Base-by-base conservation (phyloP, 2,888 invertebrate species). In the Drosophila histrio region DNA sequence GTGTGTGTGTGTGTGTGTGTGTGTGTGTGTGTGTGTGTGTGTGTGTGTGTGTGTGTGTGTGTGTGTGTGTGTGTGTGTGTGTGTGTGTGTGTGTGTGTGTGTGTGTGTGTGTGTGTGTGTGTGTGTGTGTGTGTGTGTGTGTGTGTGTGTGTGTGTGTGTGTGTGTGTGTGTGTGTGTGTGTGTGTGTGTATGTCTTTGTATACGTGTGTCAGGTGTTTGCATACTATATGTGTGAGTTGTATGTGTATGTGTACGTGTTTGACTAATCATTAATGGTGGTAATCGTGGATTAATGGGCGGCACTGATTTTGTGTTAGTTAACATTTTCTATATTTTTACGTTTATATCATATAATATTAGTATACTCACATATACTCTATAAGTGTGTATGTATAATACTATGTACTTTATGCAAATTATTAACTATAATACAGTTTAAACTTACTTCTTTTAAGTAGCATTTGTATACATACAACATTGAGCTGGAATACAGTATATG, bases 231-330 rank as follows among this genome's bases (percentile, higher is more conserved):
- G 26, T 43, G 13, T 53, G 11, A 26, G 36, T 36, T 53, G 11
- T 30, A 30, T 36, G 26, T 64, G 11, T 60, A 26, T 68, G 32
- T 74, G 61, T 71, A 49, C 65, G 56, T 67, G 56, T 77, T 58
- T 66, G 69, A 77, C 85, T 82, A 82, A 83, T 78, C 52, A 21
- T 78, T 86, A 86, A 86, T 80, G 84, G 84, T 86, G 84, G 80
- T 86, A 86, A 86, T 84, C 87, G 84, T 84, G 84, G 84, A 83
- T 84, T 83, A 84, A 84, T 84, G 84, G 84, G 87, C 84, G 84
- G 84, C 84, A 83, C 80, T 84, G 84, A 84, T 84, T 84, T 86
- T 86, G 79, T 83, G 72, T 84, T 82, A 84, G 84, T 84, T 84
- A 84, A 84, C 84, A 86, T 86, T 83, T 65, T 73, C 78, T 83